Base-by-base conservation (phyloP, 2,888 invertebrate genomes). In the Melitaea athalia region DNA sequence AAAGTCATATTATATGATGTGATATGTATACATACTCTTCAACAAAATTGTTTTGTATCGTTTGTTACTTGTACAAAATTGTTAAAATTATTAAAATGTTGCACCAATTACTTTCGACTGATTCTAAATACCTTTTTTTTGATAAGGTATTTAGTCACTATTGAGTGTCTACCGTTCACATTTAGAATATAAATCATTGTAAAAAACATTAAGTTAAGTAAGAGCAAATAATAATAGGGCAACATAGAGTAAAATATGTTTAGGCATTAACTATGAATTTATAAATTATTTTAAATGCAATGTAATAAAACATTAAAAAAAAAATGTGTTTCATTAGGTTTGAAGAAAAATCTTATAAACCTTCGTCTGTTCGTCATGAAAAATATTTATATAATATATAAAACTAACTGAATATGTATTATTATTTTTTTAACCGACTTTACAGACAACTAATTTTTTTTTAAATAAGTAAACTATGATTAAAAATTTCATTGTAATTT, bases 231-330 rank as follows among this genome's bases (percentile, higher is more conserved):
- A 82, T 81, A 77, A 74, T 85, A 83, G 81, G 77, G 75, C 76
- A 79, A 76, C 73, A 75, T 78, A 78, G 79, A 73, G 81, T 82
- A 82, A 81, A 78, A 76, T 81, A 77, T 81, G 76, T 69, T 67
- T 75, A 75, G 72, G 75, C 75, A 72, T 63, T 7, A 38, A 72
- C 72, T 73, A 74, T 74, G 73, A 73, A 69, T 69, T 72, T 69
- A 59, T 86, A 85, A 84, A 86, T 84, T 86, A 88, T 86, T 86
- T 87, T 82, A 83, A 87, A 85, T 84, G 78, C 74, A 77, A 84
- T 89, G 42, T 53, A 64, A 64, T 59, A 64, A 68, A 68, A 33
- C 49, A 63, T 53, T 49, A 47, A 11, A 60, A 60, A 64, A 45
- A 53, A 17, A 5, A n/a, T 17, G 17, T 55, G 14, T 50, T 64